These are phyloP conservation scores for Ictalurus furcatus DNA, from an alignment of 2,113 vertebrate species.

Conservation along the genomic window DNA sequence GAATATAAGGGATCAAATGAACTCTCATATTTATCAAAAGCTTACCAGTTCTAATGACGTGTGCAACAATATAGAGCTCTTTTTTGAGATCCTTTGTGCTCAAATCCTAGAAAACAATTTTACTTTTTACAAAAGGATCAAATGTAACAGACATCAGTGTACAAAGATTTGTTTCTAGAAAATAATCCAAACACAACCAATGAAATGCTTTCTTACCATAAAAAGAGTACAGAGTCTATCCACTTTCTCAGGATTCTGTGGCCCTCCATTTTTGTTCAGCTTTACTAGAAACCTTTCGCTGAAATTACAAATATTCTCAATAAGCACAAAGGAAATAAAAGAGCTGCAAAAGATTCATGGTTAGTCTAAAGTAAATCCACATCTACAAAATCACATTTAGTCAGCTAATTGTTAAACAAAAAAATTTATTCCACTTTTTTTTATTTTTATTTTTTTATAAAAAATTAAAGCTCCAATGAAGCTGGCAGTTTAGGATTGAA, in stretches of 20 bases:
- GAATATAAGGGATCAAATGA: not conserved
- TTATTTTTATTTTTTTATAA: no score
- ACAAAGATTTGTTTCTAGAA: not conserved
- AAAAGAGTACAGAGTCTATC: constrained; percentile 86
- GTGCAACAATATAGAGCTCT: constrained; percentile 93
- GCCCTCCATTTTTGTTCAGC: constrained; percentile 95
- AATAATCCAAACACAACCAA: not conserved
- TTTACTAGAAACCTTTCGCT: constrained; percentile 97
- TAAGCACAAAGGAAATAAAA: not conserved
- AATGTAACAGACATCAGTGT: not conserved
- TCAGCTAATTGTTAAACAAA: not conserved
- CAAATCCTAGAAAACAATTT: constrained; percentile 79
- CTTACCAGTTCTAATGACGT: constrained; percentile 94
- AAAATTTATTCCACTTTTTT: no score
- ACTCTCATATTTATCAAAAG: not conserved
- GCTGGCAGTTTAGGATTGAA: not conserved
- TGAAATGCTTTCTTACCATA: constrained; percentile 21
- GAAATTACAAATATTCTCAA: constrained; percentile 54
- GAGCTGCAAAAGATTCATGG: not conserved
- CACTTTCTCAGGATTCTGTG: constrained; percentile 93
- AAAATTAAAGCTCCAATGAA: not conserved
- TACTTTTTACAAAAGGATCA: not conserved
- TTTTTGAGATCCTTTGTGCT: constrained; percentile 99
- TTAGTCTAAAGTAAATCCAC: not conserved
- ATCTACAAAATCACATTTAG: not conserved